A percentile compares a stretch with the other conserved stretches of the same genome.
These are phyloP conservation scores for Cariama cristata DNA, from an alignment of 2,113 vertebrate species.

Conservation along the genomic window DNA sequence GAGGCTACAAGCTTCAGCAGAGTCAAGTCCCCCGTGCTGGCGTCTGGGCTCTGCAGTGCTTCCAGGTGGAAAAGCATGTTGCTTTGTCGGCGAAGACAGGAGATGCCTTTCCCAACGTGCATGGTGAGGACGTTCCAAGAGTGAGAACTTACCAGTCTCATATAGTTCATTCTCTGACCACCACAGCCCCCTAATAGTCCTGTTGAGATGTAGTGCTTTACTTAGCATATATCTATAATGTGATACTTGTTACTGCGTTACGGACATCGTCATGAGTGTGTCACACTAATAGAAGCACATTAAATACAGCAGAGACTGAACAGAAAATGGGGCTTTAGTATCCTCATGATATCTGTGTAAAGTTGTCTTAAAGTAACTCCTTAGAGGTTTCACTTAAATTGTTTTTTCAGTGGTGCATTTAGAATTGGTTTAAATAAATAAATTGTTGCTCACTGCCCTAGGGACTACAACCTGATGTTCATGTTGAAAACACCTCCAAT, in stretches of 20 bases:
- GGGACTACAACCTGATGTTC: neutral
- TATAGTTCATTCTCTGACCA: neutral
- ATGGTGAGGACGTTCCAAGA: neutral
- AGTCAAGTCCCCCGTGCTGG: neutral
- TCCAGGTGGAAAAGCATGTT: neutral
- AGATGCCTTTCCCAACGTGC: neutral
- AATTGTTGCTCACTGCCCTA: neutral
- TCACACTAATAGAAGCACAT: neutral
- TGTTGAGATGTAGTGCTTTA: neutral
- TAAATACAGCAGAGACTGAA: conserved; percentile 37
- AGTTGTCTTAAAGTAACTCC: conserved; percentile 50
- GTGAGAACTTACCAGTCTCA: neutral
- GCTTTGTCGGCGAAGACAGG: neutral
- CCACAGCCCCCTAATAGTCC: neutral
- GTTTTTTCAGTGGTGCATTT: neutral
- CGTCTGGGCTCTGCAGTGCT: neutral
- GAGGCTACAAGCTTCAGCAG: neutral
- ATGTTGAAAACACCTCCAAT: neutral
- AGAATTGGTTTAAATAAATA: neutral
- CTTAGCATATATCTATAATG: neutral
- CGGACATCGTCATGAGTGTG: neutral
- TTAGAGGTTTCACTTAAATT: neutral
- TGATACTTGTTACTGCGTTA: conserved; percentile 10
- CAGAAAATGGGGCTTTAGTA: conserved; percentile 37
- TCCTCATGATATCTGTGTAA: conserved; percentile 10